Evolutionary conservation across 2,113 vertebrate species (phyloP).

Genomic region (Urocynchramus pylzowi): DNA sequence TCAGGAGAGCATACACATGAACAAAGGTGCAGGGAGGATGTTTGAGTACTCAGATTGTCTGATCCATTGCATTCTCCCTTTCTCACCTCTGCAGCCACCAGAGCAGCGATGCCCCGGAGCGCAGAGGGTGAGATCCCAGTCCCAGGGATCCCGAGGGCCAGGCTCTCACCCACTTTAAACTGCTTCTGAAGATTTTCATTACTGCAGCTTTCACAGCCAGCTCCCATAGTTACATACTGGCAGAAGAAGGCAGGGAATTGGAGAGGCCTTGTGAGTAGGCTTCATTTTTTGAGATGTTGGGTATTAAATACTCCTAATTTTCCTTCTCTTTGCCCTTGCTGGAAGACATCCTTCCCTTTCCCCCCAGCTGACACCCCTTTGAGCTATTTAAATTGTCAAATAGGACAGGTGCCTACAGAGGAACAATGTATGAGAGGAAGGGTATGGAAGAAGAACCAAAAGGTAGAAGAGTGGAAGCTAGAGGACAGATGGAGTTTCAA

Average conservation of each 20-base stretch:
- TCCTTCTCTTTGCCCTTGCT: not conserved
- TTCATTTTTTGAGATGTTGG: not conserved
- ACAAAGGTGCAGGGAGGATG: not conserved
- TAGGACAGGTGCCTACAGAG: not conserved
- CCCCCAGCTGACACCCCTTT: not conserved
- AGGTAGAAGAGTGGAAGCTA: not conserved
- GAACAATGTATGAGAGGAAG: accelerated
- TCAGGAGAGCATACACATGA: not conserved
- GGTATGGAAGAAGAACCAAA: not conserved
- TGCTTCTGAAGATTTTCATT: not conserved
- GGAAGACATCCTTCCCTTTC: not conserved
- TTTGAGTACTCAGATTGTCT: not conserved
- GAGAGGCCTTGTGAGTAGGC: not conserved
- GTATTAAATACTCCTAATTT: not conserved
- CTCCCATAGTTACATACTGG: not conserved
- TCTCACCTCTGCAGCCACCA: not conserved
- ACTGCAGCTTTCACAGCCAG: not conserved
- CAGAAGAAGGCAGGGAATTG: not conserved
- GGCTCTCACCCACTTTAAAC: not conserved
- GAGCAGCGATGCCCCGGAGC: accelerated
- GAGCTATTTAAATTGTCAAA: not conserved
- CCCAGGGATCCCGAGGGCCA: not conserved
- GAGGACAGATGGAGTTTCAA: not conserved
- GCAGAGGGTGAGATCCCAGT: accelerated
- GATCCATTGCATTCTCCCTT: not conserved